phyloP scores from a whole-genome alignment of 1,140 invertebrate genomes.

The Mya arenaria region DNA sequence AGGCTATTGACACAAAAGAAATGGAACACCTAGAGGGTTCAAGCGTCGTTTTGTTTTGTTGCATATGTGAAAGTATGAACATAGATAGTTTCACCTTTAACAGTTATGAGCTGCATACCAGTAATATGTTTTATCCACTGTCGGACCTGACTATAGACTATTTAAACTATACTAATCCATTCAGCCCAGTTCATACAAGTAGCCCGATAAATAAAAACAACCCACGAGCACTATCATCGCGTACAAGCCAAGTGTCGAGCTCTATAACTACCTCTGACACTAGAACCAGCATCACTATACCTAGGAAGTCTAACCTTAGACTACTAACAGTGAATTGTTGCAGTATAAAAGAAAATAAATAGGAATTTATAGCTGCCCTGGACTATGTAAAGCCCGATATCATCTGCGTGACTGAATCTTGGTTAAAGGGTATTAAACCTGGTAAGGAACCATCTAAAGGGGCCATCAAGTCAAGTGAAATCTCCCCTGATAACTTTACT shows the following conservation, averaged over 20 bases:
- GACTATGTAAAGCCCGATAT: conserved; percentile 44
- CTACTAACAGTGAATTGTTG: conserved; percentile 20
- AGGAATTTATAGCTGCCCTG: conserved; percentile 31
- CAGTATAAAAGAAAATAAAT: neutral
- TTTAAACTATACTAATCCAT: too few relatives aligned
- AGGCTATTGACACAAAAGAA: too few relatives aligned
- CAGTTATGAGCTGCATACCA: neutral
- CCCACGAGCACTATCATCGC: too few relatives aligned
- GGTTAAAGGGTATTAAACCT: conserved; percentile 40
- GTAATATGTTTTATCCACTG: neutral
- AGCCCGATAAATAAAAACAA: neutral
- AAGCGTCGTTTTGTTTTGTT: conserved; percentile 34
- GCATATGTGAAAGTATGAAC: conserved; percentile 40
- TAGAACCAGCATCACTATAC: neutral
- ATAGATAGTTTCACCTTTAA: conserved; percentile 11
- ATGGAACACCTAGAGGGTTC: conserved; percentile 30
- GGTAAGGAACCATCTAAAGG: neutral
- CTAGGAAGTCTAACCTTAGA: conserved; percentile 14
- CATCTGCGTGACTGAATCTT: conserved; percentile 45
- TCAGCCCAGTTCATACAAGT: conserved; percentile 10
- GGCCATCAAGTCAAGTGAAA: conserved; percentile 24
- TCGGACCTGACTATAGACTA: too few relatives aligned
- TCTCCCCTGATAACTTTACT: conserved; percentile 44
- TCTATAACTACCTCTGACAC: neutral
- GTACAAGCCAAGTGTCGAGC: too few relatives aligned